phyloP scores from a whole-genome alignment of 64 coral and sea anemone species.

The Exaiptasia diaphana region DNA sequence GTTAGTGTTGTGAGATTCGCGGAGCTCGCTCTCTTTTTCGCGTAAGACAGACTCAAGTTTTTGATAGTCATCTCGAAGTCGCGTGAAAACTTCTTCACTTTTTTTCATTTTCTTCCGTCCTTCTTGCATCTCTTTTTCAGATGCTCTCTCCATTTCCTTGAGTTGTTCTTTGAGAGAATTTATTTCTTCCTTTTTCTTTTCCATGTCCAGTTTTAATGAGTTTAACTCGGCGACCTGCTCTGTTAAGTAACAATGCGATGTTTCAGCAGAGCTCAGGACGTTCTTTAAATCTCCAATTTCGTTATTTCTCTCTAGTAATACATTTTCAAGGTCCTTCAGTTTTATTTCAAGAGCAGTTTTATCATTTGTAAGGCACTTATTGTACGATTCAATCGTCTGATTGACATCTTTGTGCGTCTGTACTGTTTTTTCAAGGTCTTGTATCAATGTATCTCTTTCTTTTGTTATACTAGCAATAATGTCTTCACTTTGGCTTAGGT shows the following conservation, averaged over 20 bases:
- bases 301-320: not conserved
- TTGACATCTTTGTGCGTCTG: slow-evolving; percentile 4
- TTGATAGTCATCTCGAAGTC: slow-evolving; percentile 10
- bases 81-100: slow-evolving; percentile 14
- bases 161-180: not conserved
- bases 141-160: not conserved
- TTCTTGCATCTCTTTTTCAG: not conserved
- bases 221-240: slow-evolving; percentile 9
- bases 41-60: slow-evolving; percentile 11
- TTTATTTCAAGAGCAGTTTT: not conserved
- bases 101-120: not conserved
- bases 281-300: slow-evolving; percentile 7
- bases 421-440: slow-evolving; percentile 15
- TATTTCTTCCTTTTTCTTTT: slow-evolving; percentile 22
- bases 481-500: slow-evolving; percentile 13
- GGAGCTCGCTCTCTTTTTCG: slow-evolving; percentile 22
- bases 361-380: slow-evolving; percentile 1
- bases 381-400: not conserved
- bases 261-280: slow-evolving; percentile 9
- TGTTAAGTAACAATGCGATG: slow-evolving; percentile 7
- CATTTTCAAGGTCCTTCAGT: not conserved
- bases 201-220: not conserved
- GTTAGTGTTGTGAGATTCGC: not conserved
- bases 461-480: not conserved
- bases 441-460: slow-evolving; percentile 34